These are phyloP conservation scores for Rhadinocentrus ornatus DNA, from an alignment of 2,797 vertebrate genomes.

Conservation along the genomic window DNA sequence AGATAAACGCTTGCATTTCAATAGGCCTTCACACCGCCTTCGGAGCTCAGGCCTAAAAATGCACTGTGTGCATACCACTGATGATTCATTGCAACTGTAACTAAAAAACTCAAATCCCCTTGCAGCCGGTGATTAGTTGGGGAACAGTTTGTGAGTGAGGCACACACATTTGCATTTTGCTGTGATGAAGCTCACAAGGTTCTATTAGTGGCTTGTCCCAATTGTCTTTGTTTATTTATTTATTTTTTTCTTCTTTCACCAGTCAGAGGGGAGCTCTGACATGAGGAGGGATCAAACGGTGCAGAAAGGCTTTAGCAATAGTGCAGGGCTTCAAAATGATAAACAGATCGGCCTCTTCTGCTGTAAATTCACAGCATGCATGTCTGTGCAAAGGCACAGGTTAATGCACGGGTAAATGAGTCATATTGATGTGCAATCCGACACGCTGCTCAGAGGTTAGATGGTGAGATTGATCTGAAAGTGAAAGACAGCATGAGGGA, in stretches of 20 bases:
- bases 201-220: slow-evolving; percentile 55
- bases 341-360: slow-evolving; percentile 49
- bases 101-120: slow-evolving; percentile 62
- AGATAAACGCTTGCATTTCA: too few species aligned
- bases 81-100: slow-evolving; percentile 67
- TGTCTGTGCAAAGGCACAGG: slow-evolving; percentile 48
- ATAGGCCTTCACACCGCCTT: too few species aligned
- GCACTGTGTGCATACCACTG: slow-evolving; percentile 46
- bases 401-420: slow-evolving; percentile 60
- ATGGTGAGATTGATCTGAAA: slow-evolving; percentile 67
- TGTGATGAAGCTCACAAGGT: slow-evolving; percentile 58
- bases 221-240: slow-evolving; percentile 25
- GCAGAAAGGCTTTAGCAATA: slow-evolving; percentile 70
- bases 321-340: slow-evolving; percentile 56
- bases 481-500: slow-evolving; percentile 64
- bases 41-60: too few species aligned
- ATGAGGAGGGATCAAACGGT: slow-evolving; percentile 64
- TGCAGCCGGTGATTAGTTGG: slow-evolving; percentile 58
- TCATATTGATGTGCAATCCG: slow-evolving; percentile 58
- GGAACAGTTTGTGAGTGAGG: slow-evolving; percentile 67
- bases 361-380: slow-evolving; percentile 56
- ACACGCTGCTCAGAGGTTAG: slow-evolving; percentile 50
- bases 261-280: slow-evolving; percentile 59
- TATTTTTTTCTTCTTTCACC: slow-evolving; percentile 26
- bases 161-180: slow-evolving; percentile 58